Evolutionary conservation across 2,797 vertebrate genomes (phyloP).

Genomic region (Mycteria americana): DNA sequence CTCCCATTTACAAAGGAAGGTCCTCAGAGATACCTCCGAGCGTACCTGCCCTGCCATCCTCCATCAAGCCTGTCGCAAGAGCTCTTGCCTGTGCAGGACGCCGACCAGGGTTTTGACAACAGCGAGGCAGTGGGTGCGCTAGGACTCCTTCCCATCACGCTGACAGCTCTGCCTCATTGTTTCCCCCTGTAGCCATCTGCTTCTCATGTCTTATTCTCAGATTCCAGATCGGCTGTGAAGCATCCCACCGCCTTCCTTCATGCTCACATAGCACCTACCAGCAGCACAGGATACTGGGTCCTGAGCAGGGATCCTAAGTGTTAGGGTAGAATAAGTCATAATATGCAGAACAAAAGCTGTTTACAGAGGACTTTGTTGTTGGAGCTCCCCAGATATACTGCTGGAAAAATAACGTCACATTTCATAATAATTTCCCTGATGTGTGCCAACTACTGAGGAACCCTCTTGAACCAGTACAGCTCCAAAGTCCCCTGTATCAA

Average conservation of each 20-base stretch:
- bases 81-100: neutral
- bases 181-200: slow-evolving; percentile 45
- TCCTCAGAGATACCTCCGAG: neutral
- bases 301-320: neutral
- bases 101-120: neutral
- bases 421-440: neutral
- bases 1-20: neutral
- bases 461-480: neutral
- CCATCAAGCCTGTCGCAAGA: neutral
- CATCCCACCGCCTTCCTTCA: slow-evolving; percentile 4
- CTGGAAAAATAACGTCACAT: neutral
- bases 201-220: slow-evolving; percentile 23
- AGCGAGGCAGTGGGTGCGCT: neutral
- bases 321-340: neutral
- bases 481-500: neutral
- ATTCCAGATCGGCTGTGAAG: slow-evolving; percentile 22
- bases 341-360: neutral
- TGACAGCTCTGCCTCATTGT: slow-evolving; percentile 57
- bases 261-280: slow-evolving; percentile 19
- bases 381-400: neutral
- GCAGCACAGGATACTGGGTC: neutral
- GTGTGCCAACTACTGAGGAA: neutral
- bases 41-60: neutral
- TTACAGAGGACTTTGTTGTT: neutral
- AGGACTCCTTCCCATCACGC: neutral